Evolutionary conservation across 1,140 invertebrate species (phyloP).

Genomic region (Spodoptera litura): DNA sequence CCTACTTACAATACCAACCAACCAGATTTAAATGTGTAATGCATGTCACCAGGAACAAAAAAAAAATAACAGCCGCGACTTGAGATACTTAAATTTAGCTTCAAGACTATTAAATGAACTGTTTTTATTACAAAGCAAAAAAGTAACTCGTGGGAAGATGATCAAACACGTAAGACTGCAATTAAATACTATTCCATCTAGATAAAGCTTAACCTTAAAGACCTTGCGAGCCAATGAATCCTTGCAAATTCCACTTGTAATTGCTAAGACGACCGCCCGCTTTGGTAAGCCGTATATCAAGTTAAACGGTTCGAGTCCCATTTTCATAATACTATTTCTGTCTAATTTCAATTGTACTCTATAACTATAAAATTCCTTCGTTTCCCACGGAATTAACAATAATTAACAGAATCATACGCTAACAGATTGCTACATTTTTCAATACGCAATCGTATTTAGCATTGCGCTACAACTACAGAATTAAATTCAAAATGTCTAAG

Average conservation of each 20-base stretch:
- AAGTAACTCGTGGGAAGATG: constrained; percentile 16
- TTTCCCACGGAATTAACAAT: constrained; percentile 14
- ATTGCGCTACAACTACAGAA: neutral
- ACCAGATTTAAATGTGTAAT: neutral
- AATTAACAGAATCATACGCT: neutral
- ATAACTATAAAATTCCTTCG: neutral
- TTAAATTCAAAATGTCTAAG: neutral
- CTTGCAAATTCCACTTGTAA: constrained; percentile 30
- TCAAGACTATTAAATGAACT: neutral
- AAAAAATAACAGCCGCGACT: neutral
- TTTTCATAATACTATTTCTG: neutral
- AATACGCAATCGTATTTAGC: neutral
- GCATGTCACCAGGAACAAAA: neutral
- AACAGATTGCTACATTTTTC: constrained; percentile 1
- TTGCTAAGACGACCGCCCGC: neutral
- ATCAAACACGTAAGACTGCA: constrained; percentile 17
- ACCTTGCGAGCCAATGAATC: constrained; percentile 52
- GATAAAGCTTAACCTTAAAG: constrained; percentile 37
- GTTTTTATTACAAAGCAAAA: constrained; percentile 2
- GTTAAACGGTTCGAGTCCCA: neutral
- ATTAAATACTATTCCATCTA: constrained; percentile 8
- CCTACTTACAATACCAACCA: neutral
- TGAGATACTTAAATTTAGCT: neutral
- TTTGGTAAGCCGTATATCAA: neutral
- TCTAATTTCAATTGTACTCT: neutral